These are phyloP conservation scores for Drosophila bipectinata DNA, from an alignment of 1,140 invertebrate genomes.

Conservation along the genomic window DNA sequence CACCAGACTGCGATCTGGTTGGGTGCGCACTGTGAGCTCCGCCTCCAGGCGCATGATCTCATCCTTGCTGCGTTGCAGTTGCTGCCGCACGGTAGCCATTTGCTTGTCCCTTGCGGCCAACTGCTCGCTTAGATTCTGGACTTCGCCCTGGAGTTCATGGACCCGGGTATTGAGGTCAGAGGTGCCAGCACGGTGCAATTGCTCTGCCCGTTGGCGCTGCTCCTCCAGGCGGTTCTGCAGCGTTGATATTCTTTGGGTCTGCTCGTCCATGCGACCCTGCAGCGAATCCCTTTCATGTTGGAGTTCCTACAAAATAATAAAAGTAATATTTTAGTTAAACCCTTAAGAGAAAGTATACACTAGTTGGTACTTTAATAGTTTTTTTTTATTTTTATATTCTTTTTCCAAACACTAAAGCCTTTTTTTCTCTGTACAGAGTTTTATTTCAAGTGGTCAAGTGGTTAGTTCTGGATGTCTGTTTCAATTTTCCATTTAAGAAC, in stretches of 20 bases:
- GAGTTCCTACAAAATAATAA: slow-evolving; percentile 85
- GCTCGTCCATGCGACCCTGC: slow-evolving; percentile 91
- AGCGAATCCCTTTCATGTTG: slow-evolving; percentile 91
- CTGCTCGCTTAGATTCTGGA: slow-evolving; percentile 86
- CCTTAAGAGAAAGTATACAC: neutral
- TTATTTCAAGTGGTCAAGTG: slow-evolving; percentile 12
- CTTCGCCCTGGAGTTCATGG: slow-evolving; percentile 87
- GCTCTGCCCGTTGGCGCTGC: slow-evolving; percentile 89
- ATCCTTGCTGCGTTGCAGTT: slow-evolving; percentile 76
- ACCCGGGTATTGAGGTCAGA: slow-evolving; percentile 88
- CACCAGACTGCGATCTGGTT: slow-evolving; percentile 85
- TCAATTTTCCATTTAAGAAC: neutral
- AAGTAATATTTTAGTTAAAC: neutral
- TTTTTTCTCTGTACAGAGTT: neutral
- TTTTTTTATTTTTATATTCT: neutral
- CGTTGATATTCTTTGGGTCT: slow-evolving; percentile 90
- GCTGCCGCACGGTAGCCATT: slow-evolving; percentile 84
- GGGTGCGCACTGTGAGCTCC: slow-evolving; percentile 82
- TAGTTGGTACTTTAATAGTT: too few relatives aligned
- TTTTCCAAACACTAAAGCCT: neutral
- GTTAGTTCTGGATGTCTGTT: neutral
- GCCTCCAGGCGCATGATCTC: slow-evolving; percentile 84
- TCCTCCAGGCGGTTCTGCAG: slow-evolving; percentile 91
- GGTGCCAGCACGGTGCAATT: slow-evolving; percentile 88
- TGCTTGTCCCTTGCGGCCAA: slow-evolving; percentile 86